phyloP scores from a whole-genome alignment of 2,113 vertebrate species.

The Entelurus aequoreus region DNA sequence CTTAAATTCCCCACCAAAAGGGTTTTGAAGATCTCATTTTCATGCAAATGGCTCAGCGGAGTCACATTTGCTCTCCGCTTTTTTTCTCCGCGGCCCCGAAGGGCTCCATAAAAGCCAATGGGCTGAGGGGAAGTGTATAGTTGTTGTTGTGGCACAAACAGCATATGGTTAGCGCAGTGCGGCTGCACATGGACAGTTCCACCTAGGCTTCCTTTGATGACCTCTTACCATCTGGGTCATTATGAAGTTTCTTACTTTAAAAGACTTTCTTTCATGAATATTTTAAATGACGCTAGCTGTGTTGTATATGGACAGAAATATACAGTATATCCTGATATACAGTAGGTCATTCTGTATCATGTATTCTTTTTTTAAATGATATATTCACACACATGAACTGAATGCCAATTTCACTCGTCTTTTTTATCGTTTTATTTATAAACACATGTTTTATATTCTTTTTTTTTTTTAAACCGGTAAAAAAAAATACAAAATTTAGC shows the following conservation, averaged over 20 bases:
- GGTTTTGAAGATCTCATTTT: constrained; percentile 73
- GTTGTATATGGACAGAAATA: no score
- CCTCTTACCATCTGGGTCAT: constrained; percentile 58
- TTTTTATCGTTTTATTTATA: no score
- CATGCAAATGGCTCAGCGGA: constrained; percentile 61
- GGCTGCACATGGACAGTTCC: constrained; percentile 47
- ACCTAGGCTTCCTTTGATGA: constrained; percentile 50
- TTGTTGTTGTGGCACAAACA: constrained; percentile 50
- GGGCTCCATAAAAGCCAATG: constrained; percentile 72
- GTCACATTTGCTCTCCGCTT: constrained; percentile 54
- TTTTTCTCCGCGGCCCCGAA: constrained; percentile 58
- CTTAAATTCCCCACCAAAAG: constrained; percentile 50
- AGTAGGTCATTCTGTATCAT: no score
- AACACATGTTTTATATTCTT: no score
- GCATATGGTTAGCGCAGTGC: constrained; percentile 54
- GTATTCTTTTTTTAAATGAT: no score
- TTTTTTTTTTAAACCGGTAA: no score
- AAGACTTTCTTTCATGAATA: constrained; percentile 42
- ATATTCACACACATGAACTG: no score
- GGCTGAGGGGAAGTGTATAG: constrained; percentile 52
- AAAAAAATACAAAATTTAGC: no score
- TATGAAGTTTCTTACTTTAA: constrained; percentile 43
- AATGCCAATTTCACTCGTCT: no score
- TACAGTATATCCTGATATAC: no score
- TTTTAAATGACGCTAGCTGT: background rate